Base-by-base conservation (phyloP, 2,797 vertebrate species). In the Danio albolineatus region DNA sequence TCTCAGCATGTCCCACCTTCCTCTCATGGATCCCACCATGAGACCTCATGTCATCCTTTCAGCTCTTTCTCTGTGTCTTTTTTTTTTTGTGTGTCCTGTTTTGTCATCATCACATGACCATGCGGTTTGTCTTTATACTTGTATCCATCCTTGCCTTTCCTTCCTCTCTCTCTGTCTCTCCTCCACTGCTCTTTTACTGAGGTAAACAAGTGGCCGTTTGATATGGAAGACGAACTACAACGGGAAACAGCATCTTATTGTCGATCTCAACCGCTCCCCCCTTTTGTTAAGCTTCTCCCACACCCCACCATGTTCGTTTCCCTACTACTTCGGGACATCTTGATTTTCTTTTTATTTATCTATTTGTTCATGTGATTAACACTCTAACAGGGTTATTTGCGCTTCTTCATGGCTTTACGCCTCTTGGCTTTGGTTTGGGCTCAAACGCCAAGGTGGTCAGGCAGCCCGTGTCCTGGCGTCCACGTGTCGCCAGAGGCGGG, bases 361-460 rank as follows among this genome's bases (percentile, higher is more conserved):
- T 51, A 72, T 84, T 81, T 83, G 83, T 89, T 90, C 83, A 78
- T 89, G 91, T 89, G 84, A 89, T 90, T 94, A 94, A 96, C 95
- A 96, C 94, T 95, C 93, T 94, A 94, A 95, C 94, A 89, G 94
- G 93, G 94, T 88, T 92, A 76, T 91, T 94, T 92, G 87, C 90
- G 86, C 95, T 92, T 92, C 94, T 92, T 91, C 89, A 89, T 92
- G 88, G 93, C 95, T 92, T 93, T 92, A 91, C 93, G 91, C 93
- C 94, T 93, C 93, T 94, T 94, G 95, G 95, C 94, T 94, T 93
- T 91, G 91, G 91, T 92, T 86, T 82, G 79, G 94, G 91, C 91
- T 92, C 95, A 94, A 92, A 93, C 86, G 91, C 94, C 95, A 93
- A 94, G 94, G 94, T 94, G 95, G 95, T 91, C 95, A 94, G 93